These are phyloP conservation scores for Lates calcarifer DNA, from an alignment of 2,113 vertebrate species.

Conservation along the genomic window DNA sequence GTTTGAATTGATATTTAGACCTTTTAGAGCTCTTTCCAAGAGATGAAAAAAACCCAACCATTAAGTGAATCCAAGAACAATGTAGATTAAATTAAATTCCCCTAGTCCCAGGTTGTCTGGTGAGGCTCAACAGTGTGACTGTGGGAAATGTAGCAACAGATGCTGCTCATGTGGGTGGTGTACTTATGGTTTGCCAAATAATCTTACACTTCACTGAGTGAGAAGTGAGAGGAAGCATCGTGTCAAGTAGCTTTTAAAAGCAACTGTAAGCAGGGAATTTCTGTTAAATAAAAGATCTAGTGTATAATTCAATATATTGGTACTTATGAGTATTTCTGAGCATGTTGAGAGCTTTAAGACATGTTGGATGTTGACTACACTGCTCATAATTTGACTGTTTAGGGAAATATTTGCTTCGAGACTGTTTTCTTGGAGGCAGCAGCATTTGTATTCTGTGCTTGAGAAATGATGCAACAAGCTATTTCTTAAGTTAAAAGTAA, in stretches of 20 bases:
- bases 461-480: neutral
- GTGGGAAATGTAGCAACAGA: slow-evolving; percentile 60
- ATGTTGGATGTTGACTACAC: slow-evolving; percentile 1
- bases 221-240: slow-evolving; percentile 44
- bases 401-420: neutral
- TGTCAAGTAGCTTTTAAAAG: slow-evolving; percentile 44
- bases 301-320: slow-evolving; percentile 13
- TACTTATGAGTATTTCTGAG: slow-evolving; percentile 5
- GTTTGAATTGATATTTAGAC: neutral
- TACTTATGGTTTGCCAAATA: slow-evolving; percentile 60
- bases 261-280: slow-evolving; percentile 2
- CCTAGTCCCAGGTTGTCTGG: slow-evolving; percentile 23
- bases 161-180: slow-evolving; percentile 62
- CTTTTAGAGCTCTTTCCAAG: neutral
- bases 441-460: slow-evolving; percentile 6
- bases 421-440: neutral
- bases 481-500: neutral
- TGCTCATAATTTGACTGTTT: slow-evolving; percentile 3
- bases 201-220: slow-evolving; percentile 56
- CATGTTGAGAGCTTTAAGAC: slow-evolving; percentile 17
- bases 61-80: slow-evolving; percentile 18
- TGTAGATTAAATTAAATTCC: slow-evolving; percentile 20
- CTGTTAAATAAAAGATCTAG: slow-evolving; percentile 39
- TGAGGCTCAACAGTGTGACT: slow-evolving; percentile 42
- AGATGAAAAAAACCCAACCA: slow-evolving; percentile 1